Evolutionary conservation across 2,113 vertebrate species (phyloP).

Genomic region (Psilopogon haemacephalus): DNA sequence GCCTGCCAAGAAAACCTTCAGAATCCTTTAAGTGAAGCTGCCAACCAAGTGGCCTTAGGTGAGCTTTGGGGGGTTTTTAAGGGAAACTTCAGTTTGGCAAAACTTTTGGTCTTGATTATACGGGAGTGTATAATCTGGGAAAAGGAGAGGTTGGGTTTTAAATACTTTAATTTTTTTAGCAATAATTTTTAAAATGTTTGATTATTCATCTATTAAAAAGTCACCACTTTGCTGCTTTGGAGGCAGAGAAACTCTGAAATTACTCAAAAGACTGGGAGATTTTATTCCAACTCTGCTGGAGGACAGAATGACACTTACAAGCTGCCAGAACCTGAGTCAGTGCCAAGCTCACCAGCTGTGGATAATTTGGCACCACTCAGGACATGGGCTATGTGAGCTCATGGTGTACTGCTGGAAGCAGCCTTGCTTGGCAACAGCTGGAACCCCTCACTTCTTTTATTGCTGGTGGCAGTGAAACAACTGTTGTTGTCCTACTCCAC

Average conservation of each 20-base stretch:
- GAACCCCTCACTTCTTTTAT: background rate
- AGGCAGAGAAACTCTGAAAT: background rate
- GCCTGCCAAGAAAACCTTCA: constrained; percentile 14
- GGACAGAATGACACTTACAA: background rate
- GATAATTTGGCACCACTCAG: background rate
- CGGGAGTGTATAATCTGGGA: background rate
- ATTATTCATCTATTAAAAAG: background rate
- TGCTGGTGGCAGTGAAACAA: background rate
- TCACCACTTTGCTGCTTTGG: background rate
- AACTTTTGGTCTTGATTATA: background rate
- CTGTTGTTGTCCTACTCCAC: background rate
- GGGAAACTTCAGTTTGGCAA: constrained; percentile 2
- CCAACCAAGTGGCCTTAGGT: constrained; percentile 14
- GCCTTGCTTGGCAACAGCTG: background rate
- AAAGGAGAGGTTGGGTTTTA: background rate
- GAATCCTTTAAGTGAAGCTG: background rate
- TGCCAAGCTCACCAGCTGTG: constrained; percentile 13
- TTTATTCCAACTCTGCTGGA: background rate
- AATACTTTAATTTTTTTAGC: background rate
- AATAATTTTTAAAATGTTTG: background rate
- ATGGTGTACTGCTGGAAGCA: background rate
- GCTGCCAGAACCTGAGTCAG: background rate
- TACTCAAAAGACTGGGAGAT: background rate
- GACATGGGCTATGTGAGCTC: background rate
- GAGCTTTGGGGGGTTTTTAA: background rate